Conservation (phyloP, 2,797 vertebrate genomes). For the Ibycter americanus region DNA sequence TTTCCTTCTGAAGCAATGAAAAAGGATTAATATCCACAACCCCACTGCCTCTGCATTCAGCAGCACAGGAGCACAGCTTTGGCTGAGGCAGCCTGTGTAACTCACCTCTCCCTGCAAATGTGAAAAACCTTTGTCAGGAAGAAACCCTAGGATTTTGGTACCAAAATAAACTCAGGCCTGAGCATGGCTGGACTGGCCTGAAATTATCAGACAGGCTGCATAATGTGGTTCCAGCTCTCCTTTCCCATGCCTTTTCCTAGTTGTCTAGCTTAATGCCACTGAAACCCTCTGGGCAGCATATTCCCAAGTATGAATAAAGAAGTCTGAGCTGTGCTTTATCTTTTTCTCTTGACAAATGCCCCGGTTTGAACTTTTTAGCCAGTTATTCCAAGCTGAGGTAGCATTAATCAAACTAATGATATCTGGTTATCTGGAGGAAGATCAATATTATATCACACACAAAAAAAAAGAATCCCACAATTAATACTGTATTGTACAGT, state of each 20-base stretch:
- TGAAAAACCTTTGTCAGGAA: background rate
- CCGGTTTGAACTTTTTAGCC: conserved; percentile 15
- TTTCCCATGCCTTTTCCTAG: background rate
- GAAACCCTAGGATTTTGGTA: background rate
- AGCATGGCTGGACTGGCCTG: background rate
- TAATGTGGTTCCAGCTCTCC: background rate
- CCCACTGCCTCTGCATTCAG: background rate
- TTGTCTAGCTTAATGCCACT: background rate
- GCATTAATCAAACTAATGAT: conserved; percentile 59
- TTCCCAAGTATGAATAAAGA: background rate
- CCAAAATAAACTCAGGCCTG: conserved; percentile 1
- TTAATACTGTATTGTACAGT: background rate
- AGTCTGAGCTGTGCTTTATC: background rate
- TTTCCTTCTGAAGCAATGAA: background rate
- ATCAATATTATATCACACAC: conserved; percentile 34
- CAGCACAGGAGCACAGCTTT: background rate
- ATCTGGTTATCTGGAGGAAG: conserved; percentile 45
- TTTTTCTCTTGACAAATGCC: conserved; percentile 12
- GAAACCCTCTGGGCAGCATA: background rate
- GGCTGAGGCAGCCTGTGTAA: background rate
- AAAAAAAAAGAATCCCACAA: background rate
- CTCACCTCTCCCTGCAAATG: background rate
- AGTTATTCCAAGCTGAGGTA: conserved; percentile 22
- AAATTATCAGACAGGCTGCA: background rate
- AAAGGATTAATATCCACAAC: background rate